Conservation (phyloP, 2,888 invertebrate genomes). For the Glyphotaelius pellucidus region DNA sequence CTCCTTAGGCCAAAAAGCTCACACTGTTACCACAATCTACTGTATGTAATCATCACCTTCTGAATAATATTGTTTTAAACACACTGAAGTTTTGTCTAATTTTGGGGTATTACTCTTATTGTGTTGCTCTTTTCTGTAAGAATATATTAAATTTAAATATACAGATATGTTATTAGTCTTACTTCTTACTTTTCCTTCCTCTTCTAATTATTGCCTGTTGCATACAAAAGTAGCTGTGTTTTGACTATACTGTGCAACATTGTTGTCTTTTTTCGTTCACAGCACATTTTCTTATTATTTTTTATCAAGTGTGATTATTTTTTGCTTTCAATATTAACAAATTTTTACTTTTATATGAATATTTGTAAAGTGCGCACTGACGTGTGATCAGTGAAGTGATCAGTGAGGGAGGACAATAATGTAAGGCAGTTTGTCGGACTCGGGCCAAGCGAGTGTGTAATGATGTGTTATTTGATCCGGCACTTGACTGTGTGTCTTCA, state of each 20-base stretch:
- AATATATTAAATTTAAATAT: slow-evolving; percentile 44
- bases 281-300: slow-evolving; percentile 60
- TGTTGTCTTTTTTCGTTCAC: slow-evolving; percentile 64
- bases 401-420: slow-evolving; percentile 62
- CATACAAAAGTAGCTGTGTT: slow-evolving; percentile 62
- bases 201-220: slow-evolving; percentile 62
- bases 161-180: slow-evolving; percentile 54
- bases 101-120: slow-evolving; percentile 32
- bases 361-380: slow-evolving; percentile 43
- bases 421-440: slow-evolving; percentile 64
- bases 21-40: slow-evolving; percentile 2
- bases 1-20: background rate
- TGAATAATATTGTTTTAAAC: slow-evolving; percentile 14
- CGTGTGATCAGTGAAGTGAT: slow-evolving; percentile 34
- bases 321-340: slow-evolving; percentile 59
- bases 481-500: slow-evolving; percentile 58
- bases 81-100: slow-evolving; percentile 7
- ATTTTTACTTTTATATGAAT: slow-evolving; percentile 61
- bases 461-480: slow-evolving; percentile 55
- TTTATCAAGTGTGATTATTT: slow-evolving; percentile 44
- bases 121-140: slow-evolving; percentile 48
- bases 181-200: slow-evolving; percentile 53
- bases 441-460: slow-evolving; percentile 51
- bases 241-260: slow-evolving; percentile 65
- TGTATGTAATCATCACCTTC: slow-evolving; percentile 15